A percentile compares a stretch with the other conserved stretches of the same genome.
These are phyloP conservation scores for Nannoperca obscura DNA, from an alignment of 2,797 vertebrate species.

Conservation along the genomic window DNA sequence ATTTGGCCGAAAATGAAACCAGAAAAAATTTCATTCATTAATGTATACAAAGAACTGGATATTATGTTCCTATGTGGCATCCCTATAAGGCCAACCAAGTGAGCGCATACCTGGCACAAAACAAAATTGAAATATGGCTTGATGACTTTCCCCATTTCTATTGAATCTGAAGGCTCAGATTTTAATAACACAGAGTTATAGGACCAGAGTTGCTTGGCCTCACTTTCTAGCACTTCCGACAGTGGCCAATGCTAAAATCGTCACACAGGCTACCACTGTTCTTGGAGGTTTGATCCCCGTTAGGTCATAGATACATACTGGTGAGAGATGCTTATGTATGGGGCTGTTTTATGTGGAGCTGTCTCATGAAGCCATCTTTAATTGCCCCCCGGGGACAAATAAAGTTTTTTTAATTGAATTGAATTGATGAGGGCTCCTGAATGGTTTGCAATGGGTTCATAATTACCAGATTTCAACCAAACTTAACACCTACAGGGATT, in stretches of 20 bases:
- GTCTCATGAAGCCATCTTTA: too few relatives aligned
- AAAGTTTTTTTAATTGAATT: too few relatives aligned
- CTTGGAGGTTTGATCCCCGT: not conserved
- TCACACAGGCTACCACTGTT: not conserved
- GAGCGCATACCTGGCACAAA: too few relatives aligned
- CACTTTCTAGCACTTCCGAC: too few relatives aligned
- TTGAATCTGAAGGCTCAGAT: not conserved
- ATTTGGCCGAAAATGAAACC: not conserved
- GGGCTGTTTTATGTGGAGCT: too few relatives aligned
- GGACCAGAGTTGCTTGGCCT: too few relatives aligned
- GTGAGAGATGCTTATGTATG: not conserved
- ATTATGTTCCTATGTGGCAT: too few relatives aligned
- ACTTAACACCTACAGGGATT: too few relatives aligned
- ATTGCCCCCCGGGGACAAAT: too few relatives aligned
- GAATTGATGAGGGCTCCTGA: not conserved
- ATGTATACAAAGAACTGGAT: not conserved
- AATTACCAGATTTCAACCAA: not conserved
- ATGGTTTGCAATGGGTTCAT: not conserved
- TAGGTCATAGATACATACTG: not conserved
- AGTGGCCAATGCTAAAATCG: not conserved
- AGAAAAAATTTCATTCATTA: not conserved
- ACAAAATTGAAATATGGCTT: too few relatives aligned
- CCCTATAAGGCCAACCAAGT: too few relatives aligned
- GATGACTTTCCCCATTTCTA: not conserved
- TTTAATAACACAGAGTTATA: not conserved